Conservation (phyloP, 2,797 vertebrate genomes). For the Rousettus madagascariensis region DNA sequence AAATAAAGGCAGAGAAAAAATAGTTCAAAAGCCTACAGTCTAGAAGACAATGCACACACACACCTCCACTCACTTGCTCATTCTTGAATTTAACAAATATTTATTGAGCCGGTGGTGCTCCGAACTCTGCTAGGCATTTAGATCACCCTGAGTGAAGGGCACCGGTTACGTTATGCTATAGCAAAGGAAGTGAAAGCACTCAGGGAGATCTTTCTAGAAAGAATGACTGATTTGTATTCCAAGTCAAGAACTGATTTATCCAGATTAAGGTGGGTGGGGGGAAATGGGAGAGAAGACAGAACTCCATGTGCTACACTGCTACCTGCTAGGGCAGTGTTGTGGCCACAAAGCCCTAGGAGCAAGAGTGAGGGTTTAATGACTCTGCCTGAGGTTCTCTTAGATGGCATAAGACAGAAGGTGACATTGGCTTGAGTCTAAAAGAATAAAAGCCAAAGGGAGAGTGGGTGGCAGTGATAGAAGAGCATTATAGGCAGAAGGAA, state of each 20-base stretch:
- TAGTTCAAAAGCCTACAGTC: not conserved
- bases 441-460: not conserved
- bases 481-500: not conserved
- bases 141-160: not conserved
- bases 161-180: not conserved
- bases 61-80: not conserved
- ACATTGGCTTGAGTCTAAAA: not conserved
- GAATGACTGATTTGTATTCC: not conserved
- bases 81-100: not conserved
- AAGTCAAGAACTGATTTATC: not conserved
- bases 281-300: not conserved
- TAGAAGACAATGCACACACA: not conserved
- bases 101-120: not conserved
- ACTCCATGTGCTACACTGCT: fast-evolving
- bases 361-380: not conserved
- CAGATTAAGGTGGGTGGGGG: not conserved
- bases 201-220: not conserved
- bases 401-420: not conserved
- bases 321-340: not conserved
- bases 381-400: not conserved
- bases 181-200: not conserved
- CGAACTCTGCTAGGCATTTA: not conserved
- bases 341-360: not conserved
- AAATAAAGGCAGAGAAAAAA: not conserved
- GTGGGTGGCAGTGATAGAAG: not conserved